Percentiles rank a stretch among this genome's conserved stretches.
phyloP scores from a whole-genome alignment of 2,113 vertebrate species.

The Cyprinodon brontotheroides region DNA sequence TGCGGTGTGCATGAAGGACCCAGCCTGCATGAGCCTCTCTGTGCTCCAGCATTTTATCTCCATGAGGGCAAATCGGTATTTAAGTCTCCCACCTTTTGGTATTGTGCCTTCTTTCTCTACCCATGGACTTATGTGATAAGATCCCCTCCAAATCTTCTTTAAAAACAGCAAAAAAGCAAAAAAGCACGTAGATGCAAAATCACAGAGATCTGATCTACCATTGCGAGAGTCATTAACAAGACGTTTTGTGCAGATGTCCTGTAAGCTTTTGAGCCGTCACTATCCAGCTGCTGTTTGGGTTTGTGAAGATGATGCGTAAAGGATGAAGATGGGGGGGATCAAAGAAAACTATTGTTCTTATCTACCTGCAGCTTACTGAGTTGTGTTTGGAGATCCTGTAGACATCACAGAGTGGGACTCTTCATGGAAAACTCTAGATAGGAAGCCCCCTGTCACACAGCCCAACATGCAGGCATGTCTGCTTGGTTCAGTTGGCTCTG shows the following conservation, averaged over 20 bases:
- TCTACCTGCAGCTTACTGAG: constrained; percentile 55
- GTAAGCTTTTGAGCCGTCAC: constrained; percentile 39
- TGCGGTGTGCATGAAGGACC: too few relatives aligned
- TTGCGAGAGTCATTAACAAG: constrained; percentile 37
- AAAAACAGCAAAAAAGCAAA: too few relatives aligned
- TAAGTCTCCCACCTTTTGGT: constrained; percentile 15
- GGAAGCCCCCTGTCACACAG: constrained; percentile 11
- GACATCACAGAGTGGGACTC: constrained; percentile 27
- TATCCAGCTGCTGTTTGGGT: constrained; percentile 73
- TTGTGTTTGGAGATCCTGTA: constrained; percentile 45
- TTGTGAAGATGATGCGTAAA: constrained; percentile 44
- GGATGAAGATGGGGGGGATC: constrained; percentile 11
- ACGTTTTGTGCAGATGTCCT: constrained; percentile 52
- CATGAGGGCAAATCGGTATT: constrained; percentile 10
- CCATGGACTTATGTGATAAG: constrained; percentile 39
- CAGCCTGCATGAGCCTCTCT: too few relatives aligned
- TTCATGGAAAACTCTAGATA: constrained; percentile 5
- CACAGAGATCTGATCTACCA: constrained; percentile 5
- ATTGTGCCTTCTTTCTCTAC: neutral
- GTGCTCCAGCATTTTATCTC: neutral
- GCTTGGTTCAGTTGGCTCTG: constrained; percentile 24
- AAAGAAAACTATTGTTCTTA: constrained; percentile 47
- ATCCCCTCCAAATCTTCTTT: constrained; percentile 19
- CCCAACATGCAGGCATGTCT: constrained; percentile 46
- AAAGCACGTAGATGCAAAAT: constrained; percentile 4